phyloP scores from a whole-genome alignment of 2,888 invertebrate genomes.

The Timandra comae region DNA sequence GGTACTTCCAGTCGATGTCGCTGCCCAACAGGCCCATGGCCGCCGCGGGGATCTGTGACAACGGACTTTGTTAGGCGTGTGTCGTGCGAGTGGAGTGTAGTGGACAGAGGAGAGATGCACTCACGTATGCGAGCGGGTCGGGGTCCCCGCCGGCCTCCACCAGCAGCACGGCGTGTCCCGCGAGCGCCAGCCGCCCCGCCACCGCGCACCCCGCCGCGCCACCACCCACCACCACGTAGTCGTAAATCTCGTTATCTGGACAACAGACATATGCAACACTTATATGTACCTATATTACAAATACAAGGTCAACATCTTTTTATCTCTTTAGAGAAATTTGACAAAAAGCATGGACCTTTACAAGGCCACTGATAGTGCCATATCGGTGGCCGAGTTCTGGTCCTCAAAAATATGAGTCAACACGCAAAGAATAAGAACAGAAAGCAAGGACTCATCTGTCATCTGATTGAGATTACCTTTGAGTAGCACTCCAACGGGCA shows the following conservation, averaged over 20 bases:
- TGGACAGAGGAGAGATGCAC: background rate
- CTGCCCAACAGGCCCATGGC: constrained; percentile 32
- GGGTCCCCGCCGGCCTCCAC: constrained; percentile 50
- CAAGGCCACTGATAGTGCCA: too few relatives aligned
- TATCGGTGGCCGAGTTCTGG: too few relatives aligned
- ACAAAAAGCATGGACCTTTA: too few relatives aligned
- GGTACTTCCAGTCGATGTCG: constrained; percentile 42
- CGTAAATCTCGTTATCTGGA: constrained; percentile 48
- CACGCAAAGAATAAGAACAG: too few relatives aligned
- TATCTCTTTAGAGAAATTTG: too few relatives aligned
- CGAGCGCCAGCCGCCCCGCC: constrained; percentile 44
- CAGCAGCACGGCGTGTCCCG: constrained; percentile 37
- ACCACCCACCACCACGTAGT: constrained; percentile 72
- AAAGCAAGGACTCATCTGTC: too few relatives aligned
- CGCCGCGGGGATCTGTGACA: constrained; percentile 37
- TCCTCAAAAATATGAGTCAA: too few relatives aligned
- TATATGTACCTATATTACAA: too few relatives aligned
- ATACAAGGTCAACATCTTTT: too few relatives aligned
- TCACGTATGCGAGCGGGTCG: constrained; percentile 27
- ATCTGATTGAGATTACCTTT: too few relatives aligned
- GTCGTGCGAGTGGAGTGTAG: background rate
- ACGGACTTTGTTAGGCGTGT: background rate
- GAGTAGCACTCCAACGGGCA: too few relatives aligned
- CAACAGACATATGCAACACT: background rate
- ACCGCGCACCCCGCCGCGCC: constrained; percentile 47